These are phyloP conservation scores for Tachyglossus aculeatus DNA, from an alignment of 2,797 vertebrate species.

Conservation along the genomic window DNA sequence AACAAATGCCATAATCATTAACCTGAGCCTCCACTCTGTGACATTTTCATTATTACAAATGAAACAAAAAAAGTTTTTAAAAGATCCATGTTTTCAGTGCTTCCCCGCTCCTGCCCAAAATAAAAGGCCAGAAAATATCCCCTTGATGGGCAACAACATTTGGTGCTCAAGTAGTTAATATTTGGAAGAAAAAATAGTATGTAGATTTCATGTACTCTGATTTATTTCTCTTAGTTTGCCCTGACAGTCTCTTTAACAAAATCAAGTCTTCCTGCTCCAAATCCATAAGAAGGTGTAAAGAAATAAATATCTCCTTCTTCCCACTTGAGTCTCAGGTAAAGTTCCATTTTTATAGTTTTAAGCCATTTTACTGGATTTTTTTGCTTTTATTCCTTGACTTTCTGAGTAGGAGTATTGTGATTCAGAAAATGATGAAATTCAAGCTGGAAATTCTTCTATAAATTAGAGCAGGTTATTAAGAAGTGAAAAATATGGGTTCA, in stretches of 20 bases:
- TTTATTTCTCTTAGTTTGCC: slow-evolving; percentile 79
- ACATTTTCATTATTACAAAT: too few species aligned
- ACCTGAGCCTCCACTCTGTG: too few species aligned
- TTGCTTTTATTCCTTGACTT: slow-evolving; percentile 21
- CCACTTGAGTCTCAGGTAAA: slow-evolving; percentile 91
- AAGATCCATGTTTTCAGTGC: too few species aligned
- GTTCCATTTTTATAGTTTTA: slow-evolving; percentile 22
- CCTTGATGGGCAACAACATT: too few species aligned
- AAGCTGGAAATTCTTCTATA: background rate
- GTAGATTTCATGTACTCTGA: background rate
- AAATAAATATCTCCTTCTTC: slow-evolving; percentile 93
- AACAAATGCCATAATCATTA: too few species aligned
- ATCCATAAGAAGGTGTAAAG: slow-evolving; percentile 90
- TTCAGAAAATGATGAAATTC: slow-evolving; percentile 4
- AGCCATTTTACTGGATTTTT: slow-evolving; percentile 24
- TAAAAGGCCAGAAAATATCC: too few species aligned
- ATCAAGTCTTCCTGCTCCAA: slow-evolving; percentile 88
- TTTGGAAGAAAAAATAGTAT: too few species aligned
- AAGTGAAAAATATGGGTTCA: slow-evolving; percentile 9
- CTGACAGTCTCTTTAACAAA: slow-evolving; percentile 89
- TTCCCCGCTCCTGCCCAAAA: too few species aligned
- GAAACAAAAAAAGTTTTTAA: too few species aligned
- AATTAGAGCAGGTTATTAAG: slow-evolving; percentile 4
- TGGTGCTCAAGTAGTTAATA: too few species aligned
- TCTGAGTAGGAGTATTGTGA: slow-evolving; percentile 23